Evolutionary conservation across 2,113 vertebrate genomes (phyloP).

Genomic region (Pluvianellus socialis): DNA sequence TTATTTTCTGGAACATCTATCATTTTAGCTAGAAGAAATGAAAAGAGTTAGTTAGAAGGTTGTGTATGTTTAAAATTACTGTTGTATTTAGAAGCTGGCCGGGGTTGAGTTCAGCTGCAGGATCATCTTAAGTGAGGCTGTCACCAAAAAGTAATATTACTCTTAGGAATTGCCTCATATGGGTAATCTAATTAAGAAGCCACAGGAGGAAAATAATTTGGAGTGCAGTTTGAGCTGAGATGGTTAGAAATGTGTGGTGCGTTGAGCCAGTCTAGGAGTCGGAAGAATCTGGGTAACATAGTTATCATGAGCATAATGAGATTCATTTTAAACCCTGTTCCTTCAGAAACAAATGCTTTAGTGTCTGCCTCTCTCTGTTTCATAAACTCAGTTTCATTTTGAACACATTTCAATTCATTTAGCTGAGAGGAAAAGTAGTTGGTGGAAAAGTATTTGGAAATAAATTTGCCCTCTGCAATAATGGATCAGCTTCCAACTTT

Average conservation of each 20-base stretch:
- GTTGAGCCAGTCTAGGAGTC: slow-evolving; percentile 1
- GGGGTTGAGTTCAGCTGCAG: neutral
- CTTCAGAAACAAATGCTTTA: slow-evolving; percentile 30
- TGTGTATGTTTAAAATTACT: neutral
- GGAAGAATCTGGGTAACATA: neutral
- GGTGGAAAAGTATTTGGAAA: slow-evolving; percentile 47
- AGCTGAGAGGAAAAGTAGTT: slow-evolving; percentile 27
- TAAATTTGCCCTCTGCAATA: slow-evolving; percentile 28
- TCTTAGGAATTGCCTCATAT: neutral
- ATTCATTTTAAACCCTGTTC: slow-evolving; percentile 20
- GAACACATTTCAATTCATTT: slow-evolving; percentile 13
- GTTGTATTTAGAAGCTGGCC: neutral
- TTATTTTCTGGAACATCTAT: neutral
- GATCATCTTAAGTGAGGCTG: neutral
- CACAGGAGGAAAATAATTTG: neutral
- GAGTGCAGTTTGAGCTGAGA: neutral
- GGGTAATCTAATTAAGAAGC: neutral
- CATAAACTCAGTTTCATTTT: slow-evolving; percentile 51
- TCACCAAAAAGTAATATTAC: neutral
- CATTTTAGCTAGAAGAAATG: neutral
- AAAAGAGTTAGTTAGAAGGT: neutral
- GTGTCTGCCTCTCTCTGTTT: slow-evolving; percentile 16
- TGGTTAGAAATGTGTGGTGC: neutral
- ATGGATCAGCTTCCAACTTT: slow-evolving; percentile 25
- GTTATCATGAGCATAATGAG: slow-evolving; percentile 11